phyloP scores from a whole-genome alignment of 2,113 vertebrate species.

The Xenotilapia caudafasciata region DNA sequence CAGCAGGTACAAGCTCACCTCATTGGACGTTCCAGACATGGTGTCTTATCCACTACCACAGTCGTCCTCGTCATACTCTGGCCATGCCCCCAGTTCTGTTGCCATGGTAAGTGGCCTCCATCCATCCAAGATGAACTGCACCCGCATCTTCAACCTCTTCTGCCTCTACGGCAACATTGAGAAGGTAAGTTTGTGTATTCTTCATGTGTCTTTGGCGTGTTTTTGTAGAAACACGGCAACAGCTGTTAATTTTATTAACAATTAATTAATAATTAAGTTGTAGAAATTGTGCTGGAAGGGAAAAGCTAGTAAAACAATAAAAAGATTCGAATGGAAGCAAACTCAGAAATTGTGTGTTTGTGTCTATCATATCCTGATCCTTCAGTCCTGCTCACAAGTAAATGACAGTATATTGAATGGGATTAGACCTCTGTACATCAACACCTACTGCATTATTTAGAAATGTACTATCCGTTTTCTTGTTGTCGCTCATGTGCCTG shows the following conservation, averaged over 20 bases:
- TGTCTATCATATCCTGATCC: neutral
- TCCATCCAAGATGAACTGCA: slow-evolving; percentile 95
- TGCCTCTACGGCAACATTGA: slow-evolving; percentile 98
- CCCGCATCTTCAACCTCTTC: slow-evolving; percentile 95
- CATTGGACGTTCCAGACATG: slow-evolving; percentile 88
- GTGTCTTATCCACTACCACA: slow-evolving; percentile 92
- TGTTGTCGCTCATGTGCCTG: neutral
- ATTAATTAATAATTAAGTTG: neutral
- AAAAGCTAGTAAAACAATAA: neutral
- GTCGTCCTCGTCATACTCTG: slow-evolving; percentile 79
- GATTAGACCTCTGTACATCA: neutral
- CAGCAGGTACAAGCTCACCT: slow-evolving; percentile 85
- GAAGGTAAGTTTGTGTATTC: slow-evolving; percentile 73
- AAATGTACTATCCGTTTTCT: neutral
- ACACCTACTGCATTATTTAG: neutral
- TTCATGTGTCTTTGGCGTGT: neutral
- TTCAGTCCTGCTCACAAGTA: neutral
- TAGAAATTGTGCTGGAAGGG: neutral
- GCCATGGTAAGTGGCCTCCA: slow-evolving; percentile 96
- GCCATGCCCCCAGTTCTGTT: slow-evolving; percentile 84
- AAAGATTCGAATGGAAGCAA: neutral
- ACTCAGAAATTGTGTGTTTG: neutral
- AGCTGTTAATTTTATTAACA: neutral
- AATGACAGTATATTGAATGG: neutral
- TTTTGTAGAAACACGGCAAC: neutral